Evolutionary conservation across 2,888 invertebrate genomes (phyloP), one percentile per base, ranked within the genome.

Genomic region (Argynnis bischoffii): DNA sequence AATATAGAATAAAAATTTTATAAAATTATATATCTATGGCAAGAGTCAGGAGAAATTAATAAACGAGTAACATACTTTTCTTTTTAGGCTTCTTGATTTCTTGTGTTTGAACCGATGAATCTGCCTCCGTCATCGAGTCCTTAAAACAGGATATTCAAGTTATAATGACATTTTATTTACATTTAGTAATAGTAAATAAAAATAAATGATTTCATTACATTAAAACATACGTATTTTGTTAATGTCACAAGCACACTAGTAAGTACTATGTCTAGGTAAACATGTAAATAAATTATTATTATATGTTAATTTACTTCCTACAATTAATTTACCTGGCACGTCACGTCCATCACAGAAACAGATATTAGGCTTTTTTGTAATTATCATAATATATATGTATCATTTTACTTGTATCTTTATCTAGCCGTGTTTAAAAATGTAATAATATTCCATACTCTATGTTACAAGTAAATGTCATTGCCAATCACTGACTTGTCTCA

Each of bases 321-420:
- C 11, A 26, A 54, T 15, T 13, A 64, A 56, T 75, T 77, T 76
- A 89, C 89, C 87, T 81, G 89, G 86, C 89, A 90, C 88, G 77
- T 81, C 80, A 81, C 76, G 79, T 78, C 81, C 85, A 86, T 88
- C 78, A 84, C 84, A 84, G 78, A 76, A 76, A 77, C 75, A 79
- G 66, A 69, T 74, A 77, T 74, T 72, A 72, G 70, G 70, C 74
- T 74, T 71, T 75, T 76, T 77, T 75, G 70, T 80, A 77, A 76
- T 68, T 68, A 54, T 64, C 63, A 65, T 73, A 61, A 74, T 76
- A 79, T 80, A 76, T 78, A 85, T 85, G 11, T 14, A 83, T 81
- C 82, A 84, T 85, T 83, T 81, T 79, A 78, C 77, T 79, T 18
- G 18, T 51, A 51, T 61, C 18, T 14, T 31, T 61, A n/a, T 18